Base-by-base conservation (phyloP, 2,113 vertebrate species). In the Marmota monax region DNA sequence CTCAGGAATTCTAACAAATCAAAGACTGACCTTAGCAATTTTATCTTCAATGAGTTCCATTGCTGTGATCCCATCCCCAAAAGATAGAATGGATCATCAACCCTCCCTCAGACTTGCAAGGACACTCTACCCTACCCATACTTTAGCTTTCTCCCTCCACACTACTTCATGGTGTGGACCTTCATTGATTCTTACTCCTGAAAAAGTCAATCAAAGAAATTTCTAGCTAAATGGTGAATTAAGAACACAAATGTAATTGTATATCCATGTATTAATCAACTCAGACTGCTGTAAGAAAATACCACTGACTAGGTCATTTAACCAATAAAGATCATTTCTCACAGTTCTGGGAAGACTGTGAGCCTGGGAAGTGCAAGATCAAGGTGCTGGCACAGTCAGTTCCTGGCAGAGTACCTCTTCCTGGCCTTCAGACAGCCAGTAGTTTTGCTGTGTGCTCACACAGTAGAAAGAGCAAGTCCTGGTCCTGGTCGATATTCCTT, bases 181-280 rank as follows among this genome's bases (percentile, higher is more conserved):
- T 73, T 61, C 78, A 12, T 16, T 34, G 79, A 72, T 77, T 77
- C 5, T 18, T 93, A 1, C 22, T 25, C 7, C 5, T 27, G 0
- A 11, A 77, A 73, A 48, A 72, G 63, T 0, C 2, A 5, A 45
- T 23, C 2, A 79, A 90, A 13, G 10, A 73, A 58, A 8, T 77
- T 74, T 51, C 23, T 74, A 25, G 16, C 51, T 69, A 84, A 84
- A 94, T 8, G 13, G 13, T 69, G 2, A 20, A 85, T 82, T 82
- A 18, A 85, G 85, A 96, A 86, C 12, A 83, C 14, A 90, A 74
- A 90, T 34, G 4, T 90, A 70, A 82, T 86, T 82, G 48, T 58
- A 90, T 0, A 34, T 61, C 48, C 79, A 48, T 82, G 1, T 83
- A 78, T 42, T 74, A 51, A 20, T 72, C 63, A 78, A 4, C 45